Evolutionary conservation across 2,888 invertebrate genomes (phyloP), one percentile per base, ranked within the genome.

Genomic region (Tubulanus polymorphus): DNA sequence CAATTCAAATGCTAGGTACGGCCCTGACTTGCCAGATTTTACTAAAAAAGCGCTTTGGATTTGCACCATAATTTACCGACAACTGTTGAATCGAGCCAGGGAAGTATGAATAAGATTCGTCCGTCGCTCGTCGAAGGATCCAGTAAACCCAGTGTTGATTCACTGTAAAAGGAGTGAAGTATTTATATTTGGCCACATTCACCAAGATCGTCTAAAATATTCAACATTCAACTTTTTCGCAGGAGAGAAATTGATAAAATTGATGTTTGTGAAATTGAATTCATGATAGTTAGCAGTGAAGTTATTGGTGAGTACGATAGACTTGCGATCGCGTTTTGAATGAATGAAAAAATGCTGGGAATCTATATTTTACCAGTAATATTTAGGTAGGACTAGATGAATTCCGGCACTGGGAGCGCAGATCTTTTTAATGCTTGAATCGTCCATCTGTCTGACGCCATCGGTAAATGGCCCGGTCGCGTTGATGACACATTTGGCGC

Each of bases 381-480:
- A 95, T 74, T 95, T 95, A 15, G 99, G 99, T 63, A 99, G 82
- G 3, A 97, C 94, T 67, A 99, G 93, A 73, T 99, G 99, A 5
- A 96, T 95, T 3, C 99, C 99, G 10, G 94, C 91, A 52, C 95
- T 94, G 0, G 99, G 99, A 63, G 89, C 88, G 79, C 97, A 99
- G 73, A 99, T 99, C 63, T 87, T 86, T 66, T 85, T 85, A 3
- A 57, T 64, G 8, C 65, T 50, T 2, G 88, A 85, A 72, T 97
- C 88, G 72, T 95, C 97, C 96, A 99, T 95, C 81, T 90, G 87
- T 49, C 99, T 85, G 54, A 84, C 79, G 62, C 84, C 83, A 80
- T 97, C 96, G 0, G 96, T 96, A 81, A 95, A 94, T 0, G 99
- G 97, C 0, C 99, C 99, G 0, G 97, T 95, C 0, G 99, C 99